Conservation (phyloP, 2,113 vertebrate species). For the Herpailurus yagouaroundi region DNA sequence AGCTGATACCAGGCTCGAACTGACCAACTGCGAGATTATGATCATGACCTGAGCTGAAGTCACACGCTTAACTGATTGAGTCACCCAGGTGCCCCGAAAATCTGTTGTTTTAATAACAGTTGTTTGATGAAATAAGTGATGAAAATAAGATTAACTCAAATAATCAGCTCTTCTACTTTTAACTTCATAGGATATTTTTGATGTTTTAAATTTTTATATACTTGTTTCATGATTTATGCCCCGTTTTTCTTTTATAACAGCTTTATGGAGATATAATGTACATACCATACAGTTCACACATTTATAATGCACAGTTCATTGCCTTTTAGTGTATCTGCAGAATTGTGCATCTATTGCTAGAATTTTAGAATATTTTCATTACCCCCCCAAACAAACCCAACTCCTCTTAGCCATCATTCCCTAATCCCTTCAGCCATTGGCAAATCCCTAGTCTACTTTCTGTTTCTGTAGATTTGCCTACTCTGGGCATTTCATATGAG, state of each 20-base stretch:
- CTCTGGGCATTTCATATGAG: neutral
- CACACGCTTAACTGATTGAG: no score
- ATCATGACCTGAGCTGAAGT: no score
- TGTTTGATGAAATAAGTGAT: neutral
- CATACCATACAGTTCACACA: neutral
- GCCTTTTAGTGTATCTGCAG: neutral
- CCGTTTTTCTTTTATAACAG: neutral
- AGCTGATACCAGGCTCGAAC: no score
- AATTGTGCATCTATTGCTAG: neutral
- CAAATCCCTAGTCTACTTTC: neutral
- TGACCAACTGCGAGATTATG: no score
- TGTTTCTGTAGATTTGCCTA: neutral
- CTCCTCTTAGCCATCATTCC: neutral
- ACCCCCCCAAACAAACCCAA: neutral
- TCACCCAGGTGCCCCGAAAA: no score
- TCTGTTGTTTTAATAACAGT: neutral
- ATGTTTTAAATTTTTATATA: neutral
- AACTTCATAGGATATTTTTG: neutral
- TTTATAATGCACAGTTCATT: neutral
- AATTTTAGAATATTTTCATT: neutral
- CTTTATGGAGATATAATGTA: neutral
- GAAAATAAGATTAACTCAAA: conserved; percentile 25
- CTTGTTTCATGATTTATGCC: neutral
- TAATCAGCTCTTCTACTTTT: neutral
- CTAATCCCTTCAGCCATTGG: neutral